Evolutionary conservation across 2,888 invertebrate species (phyloP), one percentile per base, ranked within the genome.

Genomic region (Chrysomela aeneicollis): DNA sequence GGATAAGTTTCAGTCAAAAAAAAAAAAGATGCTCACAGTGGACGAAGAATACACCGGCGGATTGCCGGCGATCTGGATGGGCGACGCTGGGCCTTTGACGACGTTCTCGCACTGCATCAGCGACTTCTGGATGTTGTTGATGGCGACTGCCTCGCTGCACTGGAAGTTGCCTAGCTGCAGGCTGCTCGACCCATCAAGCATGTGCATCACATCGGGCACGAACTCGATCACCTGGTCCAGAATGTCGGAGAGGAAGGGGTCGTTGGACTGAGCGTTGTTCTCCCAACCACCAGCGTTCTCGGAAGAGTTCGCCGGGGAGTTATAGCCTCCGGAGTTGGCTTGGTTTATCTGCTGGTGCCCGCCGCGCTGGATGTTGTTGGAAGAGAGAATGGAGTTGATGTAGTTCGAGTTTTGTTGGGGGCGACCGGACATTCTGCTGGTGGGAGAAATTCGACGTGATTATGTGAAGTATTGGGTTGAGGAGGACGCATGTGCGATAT

Each of bases 111-210:
- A 92, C 76, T 90, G 91, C 95, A 97, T 97, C 77, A 97, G 85
- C 75, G 92, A 93, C 81, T 93, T 92, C 78, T 94, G 93, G 77
- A 97, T 97, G 52, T 92, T 94, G 78, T 91, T 93, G 69, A 97
- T 97, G 68, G 92, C 93, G 83, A 90, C 89, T 79, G 91, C 91
- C 78, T 92, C 92, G 77, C 88, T 89, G 75, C 88, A 58, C 19
- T 50, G 59, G 58, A 70, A 73, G 55, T 71, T 73, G n/a, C 65
- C 32, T 1, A 21, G 19, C 57, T 76, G 76, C 58, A 72, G 75
- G 30, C 67, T 72, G 21, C 73, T 74, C 10, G 66, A 57, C 8
- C 61, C 59, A 51, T 85, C 85, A 72, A 86, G 76, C 63, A 86
- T 74, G 72, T 83, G 84, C 71, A 80, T 77, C 17, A 81, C 80